Conservation (phyloP, 2,113 vertebrate genomes). For the Perca schrenkii region DNA sequence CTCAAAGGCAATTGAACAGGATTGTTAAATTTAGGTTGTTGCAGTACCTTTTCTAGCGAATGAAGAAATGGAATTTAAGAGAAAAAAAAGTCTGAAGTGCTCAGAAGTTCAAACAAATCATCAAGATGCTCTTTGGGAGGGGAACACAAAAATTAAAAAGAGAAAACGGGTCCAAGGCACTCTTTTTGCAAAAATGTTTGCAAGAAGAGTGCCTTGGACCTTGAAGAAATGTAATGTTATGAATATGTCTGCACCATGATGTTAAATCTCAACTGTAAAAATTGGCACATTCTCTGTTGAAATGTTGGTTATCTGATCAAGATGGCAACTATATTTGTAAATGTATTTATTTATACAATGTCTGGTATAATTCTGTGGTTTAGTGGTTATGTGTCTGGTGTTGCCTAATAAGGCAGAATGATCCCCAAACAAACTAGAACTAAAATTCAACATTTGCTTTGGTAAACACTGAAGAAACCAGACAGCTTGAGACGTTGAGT, state of each 20-base stretch:
- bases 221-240: not conserved
- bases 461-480: constrained; percentile 1
- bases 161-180: too few relatives aligned
- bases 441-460: constrained; percentile 16
- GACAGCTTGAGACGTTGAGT: constrained; percentile 10
- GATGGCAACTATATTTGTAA: not conserved
- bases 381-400: not conserved
- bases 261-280: constrained; percentile 5
- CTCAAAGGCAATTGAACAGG: not conserved
- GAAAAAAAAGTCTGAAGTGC: too few relatives aligned
- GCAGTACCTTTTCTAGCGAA: constrained; percentile 9
- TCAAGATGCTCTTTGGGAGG: too few relatives aligned
- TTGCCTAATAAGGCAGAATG: not conserved
- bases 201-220: too few relatives aligned
- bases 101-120: too few relatives aligned
- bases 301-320: constrained; percentile 6
- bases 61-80: not conserved
- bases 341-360: not conserved
- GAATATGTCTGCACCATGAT: not conserved
- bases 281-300: not conserved
- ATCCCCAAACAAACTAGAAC: not conserved
- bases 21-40: not conserved
- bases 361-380: constrained; percentile 4
- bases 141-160: too few relatives aligned
- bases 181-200: too few relatives aligned